Evolutionary conservation across 2,888 invertebrate genomes (phyloP).

Genomic region (Ophion slaviceki): DNA sequence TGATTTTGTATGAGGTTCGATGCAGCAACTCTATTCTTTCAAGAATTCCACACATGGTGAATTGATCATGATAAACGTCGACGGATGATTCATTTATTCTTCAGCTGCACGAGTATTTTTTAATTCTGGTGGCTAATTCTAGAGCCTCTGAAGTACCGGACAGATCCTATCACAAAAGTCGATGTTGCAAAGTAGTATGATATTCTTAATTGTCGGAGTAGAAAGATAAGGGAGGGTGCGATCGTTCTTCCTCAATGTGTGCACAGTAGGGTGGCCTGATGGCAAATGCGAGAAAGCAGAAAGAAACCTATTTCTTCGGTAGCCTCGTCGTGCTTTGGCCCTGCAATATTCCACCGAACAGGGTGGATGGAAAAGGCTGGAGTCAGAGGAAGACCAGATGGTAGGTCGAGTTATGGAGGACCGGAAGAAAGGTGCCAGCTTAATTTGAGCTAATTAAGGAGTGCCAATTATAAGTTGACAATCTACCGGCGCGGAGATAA

Average conservation of each 20-base stretch:
- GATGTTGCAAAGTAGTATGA: constrained; percentile 70
- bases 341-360: constrained; percentile 42
- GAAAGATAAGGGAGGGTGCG: constrained; percentile 41
- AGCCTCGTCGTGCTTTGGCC: constrained; percentile 27
- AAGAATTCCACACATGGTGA: no score
- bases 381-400: constrained; percentile 66
- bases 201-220: constrained; percentile 71
- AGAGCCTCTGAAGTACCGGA: background rate
- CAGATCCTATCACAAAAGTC: constrained; percentile 12
- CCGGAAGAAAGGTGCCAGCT: constrained; percentile 63
- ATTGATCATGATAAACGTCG: no score
- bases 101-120: background rate
- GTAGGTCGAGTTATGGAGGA: constrained; percentile 54
- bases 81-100: no score
- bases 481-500: constrained; percentile 66
- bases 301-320: constrained; percentile 44
- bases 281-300: constrained; percentile 40
- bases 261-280: constrained; percentile 37
- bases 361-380: constrained; percentile 55
- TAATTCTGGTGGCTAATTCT: background rate
- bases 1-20: background rate
- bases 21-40: no score
- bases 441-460: constrained; percentile 75
- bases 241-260: constrained; percentile 64
- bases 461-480: constrained; percentile 77